These are phyloP conservation scores for Zoanthus sansibaricus DNA, from an alignment of 92 coral and sea anemone species.

Conservation along the genomic window DNA sequence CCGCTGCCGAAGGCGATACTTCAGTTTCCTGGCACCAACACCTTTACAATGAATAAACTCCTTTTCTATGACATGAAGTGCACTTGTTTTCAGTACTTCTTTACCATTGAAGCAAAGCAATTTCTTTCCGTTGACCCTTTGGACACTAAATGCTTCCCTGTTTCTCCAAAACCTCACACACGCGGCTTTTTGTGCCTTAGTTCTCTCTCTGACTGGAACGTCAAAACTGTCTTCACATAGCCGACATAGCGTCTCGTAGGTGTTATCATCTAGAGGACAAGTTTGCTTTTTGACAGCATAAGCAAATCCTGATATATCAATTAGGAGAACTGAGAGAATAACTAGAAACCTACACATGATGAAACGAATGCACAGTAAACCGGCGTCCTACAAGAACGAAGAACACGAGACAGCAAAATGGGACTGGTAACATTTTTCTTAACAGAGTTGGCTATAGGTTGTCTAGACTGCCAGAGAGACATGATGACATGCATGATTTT, in stretches of 20 bases:
- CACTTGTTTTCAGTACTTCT: conserved; percentile 28
- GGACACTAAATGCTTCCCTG: conserved; percentile 9
- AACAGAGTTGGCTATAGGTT: too few species aligned
- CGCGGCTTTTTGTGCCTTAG: conserved; percentile 45
- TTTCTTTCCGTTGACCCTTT: conserved; percentile 24
- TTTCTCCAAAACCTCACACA: conserved; percentile 63
- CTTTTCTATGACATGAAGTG: conserved; percentile 28
- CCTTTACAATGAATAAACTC: conserved; percentile 61
- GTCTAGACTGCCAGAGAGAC: too few species aligned
- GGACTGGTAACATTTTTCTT: too few species aligned
- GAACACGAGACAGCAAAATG: too few species aligned
- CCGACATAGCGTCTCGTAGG: conserved; percentile 39
- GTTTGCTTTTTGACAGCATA: too few species aligned
- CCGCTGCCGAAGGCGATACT: conserved; percentile 31
- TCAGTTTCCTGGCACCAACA: conserved; percentile 52
- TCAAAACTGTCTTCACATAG: conserved; percentile 42
- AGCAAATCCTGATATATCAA: too few species aligned
- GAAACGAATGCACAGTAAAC: too few species aligned
- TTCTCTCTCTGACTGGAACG: conserved; percentile 46
- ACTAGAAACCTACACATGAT: too few species aligned
- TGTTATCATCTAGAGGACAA: conserved; percentile 28
- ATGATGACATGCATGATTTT: too few species aligned
- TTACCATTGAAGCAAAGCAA: conserved; percentile 41
- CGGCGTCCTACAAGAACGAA: too few species aligned
- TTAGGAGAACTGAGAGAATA: not conserved